Evolutionary conservation across 2,888 invertebrate genomes (phyloP).

Genomic region (Xestia xanthographa): DNA sequence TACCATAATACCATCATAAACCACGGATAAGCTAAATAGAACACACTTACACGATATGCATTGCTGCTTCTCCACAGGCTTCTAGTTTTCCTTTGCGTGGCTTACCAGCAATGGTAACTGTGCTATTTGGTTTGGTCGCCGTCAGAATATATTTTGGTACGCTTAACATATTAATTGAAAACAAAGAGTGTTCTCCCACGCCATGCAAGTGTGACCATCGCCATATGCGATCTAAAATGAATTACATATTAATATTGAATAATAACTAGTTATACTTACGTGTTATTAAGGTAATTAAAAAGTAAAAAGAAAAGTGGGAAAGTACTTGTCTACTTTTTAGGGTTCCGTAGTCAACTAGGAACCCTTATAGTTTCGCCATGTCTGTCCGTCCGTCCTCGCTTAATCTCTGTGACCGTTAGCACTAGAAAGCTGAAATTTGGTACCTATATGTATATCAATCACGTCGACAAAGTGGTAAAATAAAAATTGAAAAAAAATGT

Average conservation of each 20-base stretch:
- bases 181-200: slow-evolving; percentile 76
- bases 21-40: slow-evolving; percentile 30
- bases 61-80: slow-evolving; percentile 22
- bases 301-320: slow-evolving; percentile 10
- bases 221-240: slow-evolving; percentile 68
- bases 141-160: slow-evolving; percentile 9
- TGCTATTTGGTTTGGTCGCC: neutral
- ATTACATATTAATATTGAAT: slow-evolving; percentile 50
- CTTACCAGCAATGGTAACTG: slow-evolving; percentile 17
- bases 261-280: slow-evolving; percentile 37
- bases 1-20: slow-evolving; percentile 41
- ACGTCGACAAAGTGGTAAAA: no score
- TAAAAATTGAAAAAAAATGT: no score
- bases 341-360: no score
- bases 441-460: no score
- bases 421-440: no score
- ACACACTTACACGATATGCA: slow-evolving; percentile 20
- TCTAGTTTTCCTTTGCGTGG: no score
- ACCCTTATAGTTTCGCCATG: no score
- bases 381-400: no score
- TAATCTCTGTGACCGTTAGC: no score
- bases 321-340: no score
- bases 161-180: slow-evolving; percentile 63
- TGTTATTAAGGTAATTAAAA: slow-evolving; percentile 19
- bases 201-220: slow-evolving; percentile 78